Evolutionary conservation across 64 coral and sea anemone species (phyloP).

Genomic region (Acropora yongei): DNA sequence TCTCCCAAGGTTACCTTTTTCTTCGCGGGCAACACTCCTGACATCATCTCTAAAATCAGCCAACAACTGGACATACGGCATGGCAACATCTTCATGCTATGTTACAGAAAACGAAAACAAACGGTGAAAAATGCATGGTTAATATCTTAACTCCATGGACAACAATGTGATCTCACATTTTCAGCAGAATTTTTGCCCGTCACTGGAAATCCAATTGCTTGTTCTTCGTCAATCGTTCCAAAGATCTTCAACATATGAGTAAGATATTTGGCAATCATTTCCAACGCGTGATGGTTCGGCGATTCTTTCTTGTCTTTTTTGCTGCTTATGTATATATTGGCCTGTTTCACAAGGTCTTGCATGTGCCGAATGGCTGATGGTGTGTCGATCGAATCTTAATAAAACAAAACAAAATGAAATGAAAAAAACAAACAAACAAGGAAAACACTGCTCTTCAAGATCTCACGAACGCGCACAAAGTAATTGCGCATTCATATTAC

Average conservation of each 20-base stretch:
- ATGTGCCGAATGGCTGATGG: conserved; percentile 81
- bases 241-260: conserved; percentile 93
- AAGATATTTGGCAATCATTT: conserved; percentile 83
- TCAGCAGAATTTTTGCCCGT: conserved; percentile 45
- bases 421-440: not conserved
- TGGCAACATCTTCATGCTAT: conserved; percentile 90
- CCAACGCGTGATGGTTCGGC: conserved; percentile 80
- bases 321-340: conserved; percentile 94
- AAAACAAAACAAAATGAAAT: not conserved
- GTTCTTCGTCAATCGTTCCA: conserved; percentile 95
- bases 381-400: conserved; percentile 93
- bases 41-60: conserved; percentile 96
- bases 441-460: too few species aligned
- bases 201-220: conserved; percentile 86
- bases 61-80: conserved; percentile 95
- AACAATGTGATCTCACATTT: conserved; percentile 70
- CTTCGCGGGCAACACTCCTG: conserved; percentile 88
- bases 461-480: too few species aligned
- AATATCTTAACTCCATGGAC: not conserved
- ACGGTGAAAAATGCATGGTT: not conserved
- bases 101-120: not conserved
- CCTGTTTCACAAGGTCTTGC: conserved; percentile 93
- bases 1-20: conserved; percentile 58
- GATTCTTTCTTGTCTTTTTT: conserved; percentile 93
- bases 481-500: too few species aligned